Percentiles rank a stretch among this genome's conserved stretches.
Conservation (phyloP, 2,888 invertebrate species). For the Sphaerophoria rueppellii region DNA sequence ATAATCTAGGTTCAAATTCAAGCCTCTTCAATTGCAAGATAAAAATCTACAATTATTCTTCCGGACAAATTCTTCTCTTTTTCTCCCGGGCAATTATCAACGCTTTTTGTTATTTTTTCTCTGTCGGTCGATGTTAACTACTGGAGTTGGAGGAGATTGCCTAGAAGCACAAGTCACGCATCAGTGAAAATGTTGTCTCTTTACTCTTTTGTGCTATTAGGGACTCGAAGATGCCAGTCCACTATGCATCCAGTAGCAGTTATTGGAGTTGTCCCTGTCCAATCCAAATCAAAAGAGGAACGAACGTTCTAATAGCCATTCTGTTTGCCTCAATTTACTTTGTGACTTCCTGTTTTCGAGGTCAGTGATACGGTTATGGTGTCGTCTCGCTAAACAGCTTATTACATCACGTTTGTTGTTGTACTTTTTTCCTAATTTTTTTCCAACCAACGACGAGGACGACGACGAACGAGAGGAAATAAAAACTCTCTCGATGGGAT, state of each 20-base stretch:
- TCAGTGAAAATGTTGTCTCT: constrained; percentile 36
- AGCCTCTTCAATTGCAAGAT: constrained; percentile 9
- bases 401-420: constrained; percentile 67
- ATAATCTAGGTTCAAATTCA: too few species aligned
- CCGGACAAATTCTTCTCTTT: constrained; percentile 38
- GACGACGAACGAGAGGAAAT: constrained; percentile 49
- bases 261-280: background rate
- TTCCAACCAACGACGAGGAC: background rate
- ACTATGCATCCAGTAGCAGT: constrained; percentile 24
- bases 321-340: constrained; percentile 48
- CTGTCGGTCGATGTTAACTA: too few species aligned
- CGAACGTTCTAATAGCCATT: constrained; percentile 50
- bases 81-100: constrained; percentile 36
- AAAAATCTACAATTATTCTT: constrained; percentile 43
- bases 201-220: background rate
- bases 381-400: constrained; percentile 53
- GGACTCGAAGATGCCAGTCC: constrained; percentile 1
- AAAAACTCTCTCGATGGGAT: constrained; percentile 68
- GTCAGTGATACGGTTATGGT: constrained; percentile 39
- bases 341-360: constrained; percentile 59
- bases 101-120: background rate
- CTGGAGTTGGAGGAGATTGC: background rate
- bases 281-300: background rate
- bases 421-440: background rate
- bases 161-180: constrained; percentile 52